These are phyloP conservation scores for Epizoanthus ramosus DNA, from an alignment of 92 coral and sea anemone genomes.

Conservation along the genomic window DNA sequence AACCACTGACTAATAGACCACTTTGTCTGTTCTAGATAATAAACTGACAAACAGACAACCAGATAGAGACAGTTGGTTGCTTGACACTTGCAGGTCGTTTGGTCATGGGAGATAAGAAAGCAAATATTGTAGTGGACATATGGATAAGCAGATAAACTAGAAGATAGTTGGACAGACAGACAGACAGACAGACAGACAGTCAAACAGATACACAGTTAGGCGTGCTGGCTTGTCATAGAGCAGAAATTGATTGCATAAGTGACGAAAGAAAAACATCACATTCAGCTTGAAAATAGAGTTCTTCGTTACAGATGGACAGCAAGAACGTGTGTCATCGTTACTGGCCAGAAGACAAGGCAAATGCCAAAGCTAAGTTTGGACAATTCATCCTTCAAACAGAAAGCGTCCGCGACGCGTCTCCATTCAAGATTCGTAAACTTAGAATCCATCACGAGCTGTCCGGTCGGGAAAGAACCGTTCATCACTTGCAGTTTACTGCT, in stretches of 20 bases:
- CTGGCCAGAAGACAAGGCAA: constrained; percentile 83
- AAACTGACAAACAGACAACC: too few relatives aligned
- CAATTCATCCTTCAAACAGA: constrained; percentile 61
- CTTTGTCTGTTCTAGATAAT: too few relatives aligned
- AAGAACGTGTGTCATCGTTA: constrained; percentile 78
- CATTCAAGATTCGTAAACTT: constrained; percentile 75
- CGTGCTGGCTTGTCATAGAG: too few relatives aligned
- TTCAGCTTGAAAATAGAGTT: neutral
- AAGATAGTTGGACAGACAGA: neutral
- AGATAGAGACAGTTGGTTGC: too few relatives aligned
- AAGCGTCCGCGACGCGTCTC: constrained; percentile 60
- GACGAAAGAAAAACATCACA: neutral
- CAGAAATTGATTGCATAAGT: neutral
- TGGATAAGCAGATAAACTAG: neutral
- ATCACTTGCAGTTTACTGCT: constrained; percentile 87
- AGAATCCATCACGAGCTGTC: constrained; percentile 46
- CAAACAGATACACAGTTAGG: neutral
- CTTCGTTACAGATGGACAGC: constrained; percentile 46
- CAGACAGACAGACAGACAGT: too few relatives aligned
- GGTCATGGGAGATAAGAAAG: too few relatives aligned
- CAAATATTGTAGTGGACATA: too few relatives aligned
- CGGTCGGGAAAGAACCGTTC: constrained; percentile 59
- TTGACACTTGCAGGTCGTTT: too few relatives aligned
- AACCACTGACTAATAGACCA: too few relatives aligned
- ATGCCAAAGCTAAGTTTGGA: constrained; percentile 41